Conservation (phyloP, 1,140 invertebrate genomes). For the Phenacoccus solenopsis region DNA sequence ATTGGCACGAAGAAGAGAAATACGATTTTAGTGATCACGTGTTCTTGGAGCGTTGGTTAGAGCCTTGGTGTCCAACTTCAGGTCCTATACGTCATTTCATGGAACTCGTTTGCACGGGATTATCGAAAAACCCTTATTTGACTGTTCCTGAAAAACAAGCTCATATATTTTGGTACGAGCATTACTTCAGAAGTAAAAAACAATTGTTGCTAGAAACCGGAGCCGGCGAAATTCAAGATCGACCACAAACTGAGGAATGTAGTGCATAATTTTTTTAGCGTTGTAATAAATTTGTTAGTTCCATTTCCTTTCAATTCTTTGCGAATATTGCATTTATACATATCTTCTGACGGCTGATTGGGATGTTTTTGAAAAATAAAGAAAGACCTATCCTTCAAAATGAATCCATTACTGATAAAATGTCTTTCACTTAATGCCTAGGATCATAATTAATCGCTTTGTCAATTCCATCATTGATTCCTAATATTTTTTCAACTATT, state of each 20-base stretch:
- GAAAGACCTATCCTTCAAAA: too few relatives aligned
- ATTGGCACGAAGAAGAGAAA: slow-evolving; percentile 61
- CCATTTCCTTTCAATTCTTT: too few relatives aligned
- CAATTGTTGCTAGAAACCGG: slow-evolving; percentile 53
- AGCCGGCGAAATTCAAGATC: slow-evolving; percentile 29
- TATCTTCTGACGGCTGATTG: too few relatives aligned
- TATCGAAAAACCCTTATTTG: slow-evolving; percentile 88
- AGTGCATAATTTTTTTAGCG: not conserved
- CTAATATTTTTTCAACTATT: too few relatives aligned
- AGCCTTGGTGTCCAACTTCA: slow-evolving; percentile 72
- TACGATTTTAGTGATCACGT: slow-evolving; percentile 84
- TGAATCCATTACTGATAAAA: too few relatives aligned
- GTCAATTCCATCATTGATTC: too few relatives aligned
- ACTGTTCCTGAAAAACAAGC: slow-evolving; percentile 62
- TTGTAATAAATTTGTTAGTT: not conserved
- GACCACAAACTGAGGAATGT: not conserved
- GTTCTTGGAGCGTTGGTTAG: slow-evolving; percentile 74
- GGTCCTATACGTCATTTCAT: slow-evolving; percentile 92
- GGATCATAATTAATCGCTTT: too few relatives aligned
- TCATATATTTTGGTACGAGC: slow-evolving; percentile 83
- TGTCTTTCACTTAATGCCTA: too few relatives aligned
- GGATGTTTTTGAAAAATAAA: too few relatives aligned
- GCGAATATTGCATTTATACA: too few relatives aligned
- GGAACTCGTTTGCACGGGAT: slow-evolving; percentile 86
- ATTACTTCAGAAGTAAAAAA: slow-evolving; percentile 78